These are phyloP conservation scores for Parambassis ranga DNA, from an alignment of 2,797 vertebrate species.

Conservation along the genomic window DNA sequence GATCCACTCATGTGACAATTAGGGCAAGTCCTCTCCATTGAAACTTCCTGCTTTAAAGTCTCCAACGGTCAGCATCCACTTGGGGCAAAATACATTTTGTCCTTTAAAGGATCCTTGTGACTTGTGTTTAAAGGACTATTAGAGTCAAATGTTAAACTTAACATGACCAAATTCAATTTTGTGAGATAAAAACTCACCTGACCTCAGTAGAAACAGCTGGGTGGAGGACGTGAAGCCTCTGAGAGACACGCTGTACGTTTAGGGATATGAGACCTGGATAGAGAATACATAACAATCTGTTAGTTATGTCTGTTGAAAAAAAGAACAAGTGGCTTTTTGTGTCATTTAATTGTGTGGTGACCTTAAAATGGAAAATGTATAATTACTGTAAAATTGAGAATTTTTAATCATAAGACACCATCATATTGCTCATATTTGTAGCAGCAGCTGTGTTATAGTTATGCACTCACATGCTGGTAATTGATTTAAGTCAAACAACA, in stretches of 20 bases:
- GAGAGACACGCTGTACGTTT: too few species aligned
- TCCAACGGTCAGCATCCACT: neutral
- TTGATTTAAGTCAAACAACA: too few species aligned
- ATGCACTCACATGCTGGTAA: neutral
- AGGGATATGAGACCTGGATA: too few species aligned
- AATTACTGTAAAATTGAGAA: neutral
- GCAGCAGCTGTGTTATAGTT: neutral
- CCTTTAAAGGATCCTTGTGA: constrained; percentile 26
- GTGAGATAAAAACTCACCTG: constrained; percentile 18
- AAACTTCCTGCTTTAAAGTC: constrained; percentile 13
- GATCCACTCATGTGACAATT: constrained; percentile 11
- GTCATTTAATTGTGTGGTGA: too few species aligned
- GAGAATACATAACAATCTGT: too few species aligned
- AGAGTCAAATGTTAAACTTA: constrained; percentile 4
- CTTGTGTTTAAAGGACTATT: constrained; percentile 29
- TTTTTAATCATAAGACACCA: neutral
- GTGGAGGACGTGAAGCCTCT: too few species aligned
- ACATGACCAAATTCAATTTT: constrained; percentile 24
- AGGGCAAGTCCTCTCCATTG: neutral
- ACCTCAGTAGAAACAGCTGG: neutral
- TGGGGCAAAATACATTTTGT: neutral
- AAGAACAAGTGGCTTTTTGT: too few species aligned
- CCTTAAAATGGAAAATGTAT: neutral
- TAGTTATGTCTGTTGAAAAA: too few species aligned
- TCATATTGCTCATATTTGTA: neutral